A percentile compares a stretch with the other conserved stretches of the same genome.
Evolutionary conservation across 2,113 vertebrate species (phyloP).

Genomic region (Ciconia maguari): DNA sequence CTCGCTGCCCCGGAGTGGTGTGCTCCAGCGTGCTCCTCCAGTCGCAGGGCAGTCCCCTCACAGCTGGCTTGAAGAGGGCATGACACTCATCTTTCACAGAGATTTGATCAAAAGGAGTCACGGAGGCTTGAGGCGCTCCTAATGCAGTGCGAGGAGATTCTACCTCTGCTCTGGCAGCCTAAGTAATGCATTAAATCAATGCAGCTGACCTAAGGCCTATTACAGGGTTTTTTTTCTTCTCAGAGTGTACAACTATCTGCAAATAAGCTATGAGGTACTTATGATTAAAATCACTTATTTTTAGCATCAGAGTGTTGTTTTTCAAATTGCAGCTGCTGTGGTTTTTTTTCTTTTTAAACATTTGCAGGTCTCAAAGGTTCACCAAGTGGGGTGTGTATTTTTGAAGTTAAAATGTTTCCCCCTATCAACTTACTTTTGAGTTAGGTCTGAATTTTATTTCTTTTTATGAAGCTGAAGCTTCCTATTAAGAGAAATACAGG

Average conservation of each 20-base stretch:
- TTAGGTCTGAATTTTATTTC: conserved; percentile 38
- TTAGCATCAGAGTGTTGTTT: not conserved
- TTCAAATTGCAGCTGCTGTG: conserved; percentile 33
- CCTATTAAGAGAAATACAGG: conserved; percentile 30
- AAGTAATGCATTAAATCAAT: conserved; percentile 87
- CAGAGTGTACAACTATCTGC: conserved; percentile 59
- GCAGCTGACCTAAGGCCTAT: conserved; percentile 77
- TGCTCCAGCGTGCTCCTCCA: conserved; percentile 71
- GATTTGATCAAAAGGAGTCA: conserved; percentile 93
- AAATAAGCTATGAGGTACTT: conserved; percentile 56
- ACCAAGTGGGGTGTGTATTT: not conserved
- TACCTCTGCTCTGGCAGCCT: conserved; percentile 74
- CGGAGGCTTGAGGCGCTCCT: conserved; percentile 84
- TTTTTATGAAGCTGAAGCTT: conserved; percentile 60
- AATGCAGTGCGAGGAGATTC: conserved; percentile 84
- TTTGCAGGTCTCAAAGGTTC: not conserved
- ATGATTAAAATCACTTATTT: conserved; percentile 64
- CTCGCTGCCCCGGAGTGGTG: conserved; percentile 66
- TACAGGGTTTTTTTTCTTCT: not conserved
- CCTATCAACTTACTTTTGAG: conserved; percentile 21
- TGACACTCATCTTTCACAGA: conserved; percentile 95
- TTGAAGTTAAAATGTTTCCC: conserved; percentile 20
- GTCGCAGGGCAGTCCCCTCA: conserved; percentile 88
- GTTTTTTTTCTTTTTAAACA: not conserved
- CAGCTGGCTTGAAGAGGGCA: conserved; percentile 89